These are phyloP conservation scores for Ips nitidus DNA, from an alignment of 1,140 invertebrate genomes.

Conservation along the genomic window DNA sequence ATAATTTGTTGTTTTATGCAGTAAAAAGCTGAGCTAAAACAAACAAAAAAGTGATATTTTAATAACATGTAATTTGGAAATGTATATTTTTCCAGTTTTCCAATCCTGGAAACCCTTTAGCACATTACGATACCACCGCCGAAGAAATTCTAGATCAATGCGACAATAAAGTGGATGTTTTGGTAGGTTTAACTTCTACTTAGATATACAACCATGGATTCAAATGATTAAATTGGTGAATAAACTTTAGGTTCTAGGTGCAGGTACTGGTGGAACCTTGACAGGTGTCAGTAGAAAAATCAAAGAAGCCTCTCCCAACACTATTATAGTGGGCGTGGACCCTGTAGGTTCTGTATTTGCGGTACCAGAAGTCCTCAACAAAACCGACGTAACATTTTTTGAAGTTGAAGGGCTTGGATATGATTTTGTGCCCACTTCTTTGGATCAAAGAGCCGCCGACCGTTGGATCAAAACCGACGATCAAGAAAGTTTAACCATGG, in stretches of 20 bases:
- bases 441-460: constrained; percentile 78
- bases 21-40: too few relatives aligned
- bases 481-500: constrained; percentile 74
- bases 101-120: constrained; percentile 86
- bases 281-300: constrained; percentile 83
- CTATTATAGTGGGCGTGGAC: constrained; percentile 80
- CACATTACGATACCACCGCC: constrained; percentile 90
- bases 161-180: constrained; percentile 78
- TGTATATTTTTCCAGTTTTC: constrained; percentile 71
- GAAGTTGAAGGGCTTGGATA: constrained; percentile 87
- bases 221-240: background rate
- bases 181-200: constrained; percentile 58
- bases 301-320: constrained; percentile 68
- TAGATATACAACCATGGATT: background rate
- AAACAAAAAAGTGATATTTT: too few relatives aligned
- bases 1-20: too few relatives aligned
- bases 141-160: constrained; percentile 84
- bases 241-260: constrained; percentile 70
- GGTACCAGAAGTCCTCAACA: constrained; percentile 67
- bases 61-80: too few relatives aligned
- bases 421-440: constrained; percentile 92
- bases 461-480: constrained; percentile 87
- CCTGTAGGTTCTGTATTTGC: constrained; percentile 86
- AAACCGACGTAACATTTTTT: constrained; percentile 67
- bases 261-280: constrained; percentile 91